These are phyloP conservation scores for Pandemis heparana DNA, from an alignment of 2,888 invertebrate species.

Conservation along the genomic window DNA sequence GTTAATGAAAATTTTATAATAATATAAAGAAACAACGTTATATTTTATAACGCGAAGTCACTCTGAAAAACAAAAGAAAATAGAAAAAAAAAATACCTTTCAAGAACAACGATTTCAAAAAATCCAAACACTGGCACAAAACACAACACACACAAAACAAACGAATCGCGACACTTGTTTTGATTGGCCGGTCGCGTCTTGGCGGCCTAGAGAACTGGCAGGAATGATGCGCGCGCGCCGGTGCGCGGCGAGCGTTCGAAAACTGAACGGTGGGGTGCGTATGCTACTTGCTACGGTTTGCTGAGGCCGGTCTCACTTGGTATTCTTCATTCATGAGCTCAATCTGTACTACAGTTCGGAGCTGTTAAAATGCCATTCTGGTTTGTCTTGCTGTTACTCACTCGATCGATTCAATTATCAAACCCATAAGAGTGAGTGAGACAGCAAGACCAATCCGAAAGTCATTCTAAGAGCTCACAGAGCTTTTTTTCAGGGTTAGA, in stretches of 20 bases:
- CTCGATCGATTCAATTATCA: too few relatives aligned
- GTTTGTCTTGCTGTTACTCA: too few relatives aligned
- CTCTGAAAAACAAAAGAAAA: background rate
- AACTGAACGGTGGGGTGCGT: constrained; percentile 49
- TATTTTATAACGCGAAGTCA: too few relatives aligned
- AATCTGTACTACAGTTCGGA: too few relatives aligned
- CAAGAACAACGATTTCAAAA: background rate
- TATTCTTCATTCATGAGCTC: too few relatives aligned
- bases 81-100: constrained; percentile 10
- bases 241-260: constrained; percentile 63
- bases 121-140: constrained; percentile 22
- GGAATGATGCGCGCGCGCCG: constrained; percentile 62
- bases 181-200: constrained; percentile 50
- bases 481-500: too few relatives aligned
- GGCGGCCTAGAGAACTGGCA: constrained; percentile 74
- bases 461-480: too few relatives aligned
- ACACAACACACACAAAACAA: constrained; percentile 16
- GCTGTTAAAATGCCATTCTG: too few relatives aligned
- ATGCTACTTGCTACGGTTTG: background rate
- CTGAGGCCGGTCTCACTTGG: background rate
- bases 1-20: too few relatives aligned
- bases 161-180: constrained; percentile 24
- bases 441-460: too few relatives aligned
- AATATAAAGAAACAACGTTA: too few relatives aligned
- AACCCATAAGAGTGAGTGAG: too few relatives aligned